phyloP scores from a whole-genome alignment of 2,888 invertebrate species.

The Lysandra bellargus region DNA sequence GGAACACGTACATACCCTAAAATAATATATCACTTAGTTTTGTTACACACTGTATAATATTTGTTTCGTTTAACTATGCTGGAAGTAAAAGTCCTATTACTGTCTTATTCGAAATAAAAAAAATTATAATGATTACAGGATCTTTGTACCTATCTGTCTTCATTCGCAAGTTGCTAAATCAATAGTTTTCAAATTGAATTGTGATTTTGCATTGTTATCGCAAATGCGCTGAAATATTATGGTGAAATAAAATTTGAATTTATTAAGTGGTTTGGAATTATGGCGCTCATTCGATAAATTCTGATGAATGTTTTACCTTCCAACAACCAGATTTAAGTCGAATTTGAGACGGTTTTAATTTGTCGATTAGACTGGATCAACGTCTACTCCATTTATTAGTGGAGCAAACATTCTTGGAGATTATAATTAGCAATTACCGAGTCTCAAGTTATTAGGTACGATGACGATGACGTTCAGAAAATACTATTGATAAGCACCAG shows the following conservation, averaged over 20 bases:
- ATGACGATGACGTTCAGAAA: not conserved
- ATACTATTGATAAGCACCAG: not conserved
- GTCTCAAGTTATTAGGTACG: not conserved
- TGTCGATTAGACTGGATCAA: too few relatives aligned
- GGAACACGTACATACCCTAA: too few relatives aligned
- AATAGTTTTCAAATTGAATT: not conserved
- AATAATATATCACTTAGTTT: too few relatives aligned
- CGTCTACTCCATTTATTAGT: not conserved
- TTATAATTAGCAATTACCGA: not conserved
- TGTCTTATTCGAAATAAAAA: too few relatives aligned
- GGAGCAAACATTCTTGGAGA: not conserved
- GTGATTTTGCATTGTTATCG: conserved; percentile 2
- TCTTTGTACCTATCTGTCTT: too few relatives aligned
- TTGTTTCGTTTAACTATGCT: too few relatives aligned
- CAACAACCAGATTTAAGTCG: not conserved
- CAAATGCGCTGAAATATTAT: not conserved
- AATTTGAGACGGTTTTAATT: not conserved
- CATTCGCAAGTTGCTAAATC: too few relatives aligned
- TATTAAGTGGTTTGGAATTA: not conserved
- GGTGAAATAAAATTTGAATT: not conserved
- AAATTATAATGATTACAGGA: too few relatives aligned
- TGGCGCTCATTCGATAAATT: not conserved
- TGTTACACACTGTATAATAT: too few relatives aligned
- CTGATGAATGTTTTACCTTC: not conserved
- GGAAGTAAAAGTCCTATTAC: too few relatives aligned